Base-by-base conservation (phyloP, 2,113 vertebrate species). In the Mohoua ochrocephala region DNA sequence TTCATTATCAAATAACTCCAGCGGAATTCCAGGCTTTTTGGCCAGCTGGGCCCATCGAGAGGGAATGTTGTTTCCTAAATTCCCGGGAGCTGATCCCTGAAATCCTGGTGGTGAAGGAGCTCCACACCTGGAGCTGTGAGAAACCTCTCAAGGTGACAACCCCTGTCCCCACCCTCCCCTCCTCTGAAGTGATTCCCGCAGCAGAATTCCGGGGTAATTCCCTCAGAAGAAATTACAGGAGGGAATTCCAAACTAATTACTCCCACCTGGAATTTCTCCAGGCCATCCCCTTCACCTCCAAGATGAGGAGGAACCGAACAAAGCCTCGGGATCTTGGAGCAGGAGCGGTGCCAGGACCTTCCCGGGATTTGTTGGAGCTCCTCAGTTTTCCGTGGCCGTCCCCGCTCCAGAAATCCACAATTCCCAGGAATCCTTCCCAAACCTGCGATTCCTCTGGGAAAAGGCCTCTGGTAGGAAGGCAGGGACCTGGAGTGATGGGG, bases 401-500 rank as follows among this genome's bases (percentile, higher is more conserved):
- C 61, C 61, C 8, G 28, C 61, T 64, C 61, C 39, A 31, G 61
- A 31, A 42, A 42, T 10, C 63, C 3, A 8, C 67, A 52, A 41
- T 63, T 47, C 33, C 50, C 68, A 81, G 53, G 91, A 84, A 90
- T 13, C 65, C 47, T 83, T 73, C 80, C 64, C n/a, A 52, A 68
- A 53, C 52, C 70, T 49, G 74, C 44, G 22, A 2, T 42, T 89
- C 56, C 82, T 83, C 79, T n/a, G 67, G 88, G 80, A 90, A 84
- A 81, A 95, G 86, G 77, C 79, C 95, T 87, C 54, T 71, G 78
- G 41, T 30, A 67, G 75, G 85, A 80, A 92, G 53, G 79, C 86
- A 65, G 63, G 63, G 44, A 39, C 79, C 53, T 42, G 56, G 27
- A 78, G 88, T 63, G 37, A 64, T 42, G 81, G 42, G 19, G 21